Evolutionary conservation across 2,888 invertebrate species (phyloP).

Genomic region (Incurvaria masculella): DNA sequence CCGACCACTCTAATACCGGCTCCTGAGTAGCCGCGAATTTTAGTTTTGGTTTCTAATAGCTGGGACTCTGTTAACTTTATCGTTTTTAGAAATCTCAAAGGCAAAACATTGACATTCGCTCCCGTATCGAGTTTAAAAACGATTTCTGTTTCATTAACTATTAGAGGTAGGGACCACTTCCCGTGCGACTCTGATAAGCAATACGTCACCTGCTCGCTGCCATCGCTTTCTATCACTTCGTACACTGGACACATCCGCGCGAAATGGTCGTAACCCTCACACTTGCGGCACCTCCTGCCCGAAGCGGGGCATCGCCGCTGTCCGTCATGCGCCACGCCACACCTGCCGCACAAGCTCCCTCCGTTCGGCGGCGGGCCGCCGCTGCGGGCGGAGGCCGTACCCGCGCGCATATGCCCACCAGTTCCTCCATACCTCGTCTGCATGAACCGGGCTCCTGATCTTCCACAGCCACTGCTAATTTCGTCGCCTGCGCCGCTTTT

Average conservation of each 20-base stretch:
- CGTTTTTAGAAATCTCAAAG: constrained; percentile 4
- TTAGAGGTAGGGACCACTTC: background rate
- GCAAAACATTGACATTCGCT: constrained; percentile 17
- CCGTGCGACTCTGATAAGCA: background rate
- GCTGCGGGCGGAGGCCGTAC: background rate
- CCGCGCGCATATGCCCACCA: background rate
- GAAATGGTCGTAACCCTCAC: background rate
- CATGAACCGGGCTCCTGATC: background rate
- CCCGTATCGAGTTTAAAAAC: constrained; percentile 17
- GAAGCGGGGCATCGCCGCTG: background rate
- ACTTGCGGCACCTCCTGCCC: background rate
- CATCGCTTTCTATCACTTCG: background rate
- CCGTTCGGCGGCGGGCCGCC: background rate
- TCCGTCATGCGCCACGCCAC: background rate
- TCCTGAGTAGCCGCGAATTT: constrained; percentile 1
- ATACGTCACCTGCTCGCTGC: background rate
- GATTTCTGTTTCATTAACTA: constrained; percentile 1
- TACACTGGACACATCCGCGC: background rate
- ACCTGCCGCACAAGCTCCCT: background rate
- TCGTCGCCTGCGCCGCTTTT: background rate
- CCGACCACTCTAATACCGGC: constrained; percentile 1
- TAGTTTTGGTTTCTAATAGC: background rate
- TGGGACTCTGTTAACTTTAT: constrained; percentile 2
- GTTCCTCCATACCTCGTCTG: background rate
- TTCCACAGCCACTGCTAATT: background rate